Evolutionary conservation across 1,140 invertebrate species (phyloP), one percentile per base, ranked within the genome.

Genomic region (Drosophila elegans): DNA sequence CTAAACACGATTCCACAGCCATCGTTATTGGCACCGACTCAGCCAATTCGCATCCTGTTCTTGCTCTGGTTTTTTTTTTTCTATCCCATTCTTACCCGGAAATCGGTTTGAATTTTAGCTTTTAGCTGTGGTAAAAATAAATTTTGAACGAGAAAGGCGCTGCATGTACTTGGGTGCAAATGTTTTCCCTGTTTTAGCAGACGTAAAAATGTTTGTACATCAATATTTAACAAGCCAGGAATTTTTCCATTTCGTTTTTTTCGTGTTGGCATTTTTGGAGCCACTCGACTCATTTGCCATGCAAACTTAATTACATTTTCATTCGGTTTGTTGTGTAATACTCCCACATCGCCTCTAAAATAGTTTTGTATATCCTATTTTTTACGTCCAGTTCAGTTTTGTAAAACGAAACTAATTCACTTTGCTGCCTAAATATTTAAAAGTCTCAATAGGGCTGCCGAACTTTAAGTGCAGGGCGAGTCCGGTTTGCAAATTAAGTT

Each of bases 261-360:
- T 34, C 29, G 38, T 34, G n/a, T 46, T 56, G 75, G 71, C 60
- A 41, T 42, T 63, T 63, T 60, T 63, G 48, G 69, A 69, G 62
- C 83, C 78, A 82, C 82, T 82, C 71, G 79, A 88, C 75, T 79
- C 75, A 86, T 86, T 86, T 88, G 66, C 27, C 51, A 88, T 86
- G 83, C 83, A 86, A 86, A 86, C 75, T 83, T 88, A 88, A 86
- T 86, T 86, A 89, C 59, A 67, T 69, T 86, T 86, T 89, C 63
- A 86, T 88, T 88, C 57, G 59, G 62, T 69, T 86, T 79, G 62
- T 63, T 49, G 32, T 71, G 44, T 53, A 76, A 66, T 75, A 46
- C 69, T 48, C 71, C 49, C 49, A 45, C 45, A 51, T 42, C 48
- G 57, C 27, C 13, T 39, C 16, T 27, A 36, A 62, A 61, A 63